Conservation (phyloP, 64 coral and sea anemone genomes). For the Porites australiensis region DNA sequence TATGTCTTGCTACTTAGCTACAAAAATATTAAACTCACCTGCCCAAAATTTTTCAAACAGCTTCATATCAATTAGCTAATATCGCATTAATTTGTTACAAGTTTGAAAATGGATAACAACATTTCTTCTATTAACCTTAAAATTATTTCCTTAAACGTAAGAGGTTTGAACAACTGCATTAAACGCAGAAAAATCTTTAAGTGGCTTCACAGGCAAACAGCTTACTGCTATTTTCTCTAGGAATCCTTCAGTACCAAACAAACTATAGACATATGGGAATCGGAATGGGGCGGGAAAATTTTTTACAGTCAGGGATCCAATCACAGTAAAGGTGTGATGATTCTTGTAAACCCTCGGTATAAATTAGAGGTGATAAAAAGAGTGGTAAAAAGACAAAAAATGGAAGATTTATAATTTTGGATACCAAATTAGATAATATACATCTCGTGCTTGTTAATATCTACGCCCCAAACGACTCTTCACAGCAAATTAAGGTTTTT, state of each 20-base stretch:
- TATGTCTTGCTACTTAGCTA: too few relatives aligned
- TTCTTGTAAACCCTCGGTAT: conserved; percentile 19
- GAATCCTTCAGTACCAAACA: conserved; percentile 13
- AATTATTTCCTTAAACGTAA: background rate
- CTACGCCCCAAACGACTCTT: conserved; percentile 22
- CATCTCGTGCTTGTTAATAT: conserved; percentile 8
- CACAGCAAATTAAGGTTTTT: conserved; percentile 20
- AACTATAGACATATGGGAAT: conserved; percentile 25
- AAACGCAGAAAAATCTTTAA: conserved; percentile 23
- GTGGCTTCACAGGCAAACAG: conserved; percentile 29
- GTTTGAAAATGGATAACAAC: too few relatives aligned
- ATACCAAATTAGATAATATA: background rate
- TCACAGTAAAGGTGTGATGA: conserved; percentile 45
- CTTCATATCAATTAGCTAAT: too few relatives aligned
- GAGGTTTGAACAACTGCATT: conserved; percentile 8
- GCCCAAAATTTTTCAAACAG: too few relatives aligned
- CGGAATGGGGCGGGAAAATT: conserved; percentile 31
- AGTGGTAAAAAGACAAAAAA: conserved; percentile 31
- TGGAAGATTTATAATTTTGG: conserved; percentile 33
- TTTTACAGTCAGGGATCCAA: conserved; percentile 52
- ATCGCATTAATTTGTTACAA: too few relatives aligned
- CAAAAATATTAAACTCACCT: too few relatives aligned
- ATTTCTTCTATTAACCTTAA: background rate
- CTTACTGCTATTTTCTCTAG: conserved; percentile 1
- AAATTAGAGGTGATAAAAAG: conserved; percentile 3